These are phyloP conservation scores for Lacerta agilis DNA, from an alignment of 2,797 vertebrate genomes.

Conservation along the genomic window DNA sequence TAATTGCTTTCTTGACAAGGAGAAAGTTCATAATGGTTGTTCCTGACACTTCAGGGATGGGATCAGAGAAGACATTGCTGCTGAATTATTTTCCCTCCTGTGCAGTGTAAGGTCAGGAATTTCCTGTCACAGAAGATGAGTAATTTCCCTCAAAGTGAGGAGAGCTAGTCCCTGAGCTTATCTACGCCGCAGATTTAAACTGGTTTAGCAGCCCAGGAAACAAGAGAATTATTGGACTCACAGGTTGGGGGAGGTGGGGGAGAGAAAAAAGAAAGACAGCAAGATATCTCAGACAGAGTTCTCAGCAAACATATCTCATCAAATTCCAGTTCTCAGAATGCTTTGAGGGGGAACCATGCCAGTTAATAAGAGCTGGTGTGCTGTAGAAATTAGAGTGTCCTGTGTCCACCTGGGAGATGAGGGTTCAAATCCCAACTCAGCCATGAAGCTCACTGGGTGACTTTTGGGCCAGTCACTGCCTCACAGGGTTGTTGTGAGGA, in stretches of 20 bases:
- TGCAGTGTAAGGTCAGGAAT: background rate
- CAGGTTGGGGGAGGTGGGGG: background rate
- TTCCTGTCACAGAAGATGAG: background rate
- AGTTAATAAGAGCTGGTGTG: background rate
- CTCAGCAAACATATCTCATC: background rate
- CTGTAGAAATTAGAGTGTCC: too few species aligned
- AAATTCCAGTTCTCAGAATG: background rate
- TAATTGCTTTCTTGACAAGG: conserved; percentile 2
- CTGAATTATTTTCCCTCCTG: conserved; percentile 3
- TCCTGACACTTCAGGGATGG: background rate
- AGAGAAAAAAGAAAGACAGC: background rate
- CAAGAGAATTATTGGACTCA: background rate
- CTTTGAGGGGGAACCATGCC: too few species aligned
- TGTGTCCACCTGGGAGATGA: too few species aligned
- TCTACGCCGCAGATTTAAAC: background rate
- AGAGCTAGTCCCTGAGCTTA: background rate
- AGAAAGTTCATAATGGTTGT: conserved; percentile 5
- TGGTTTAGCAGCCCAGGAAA: background rate
- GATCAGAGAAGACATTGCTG: background rate
- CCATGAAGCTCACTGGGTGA: too few species aligned
- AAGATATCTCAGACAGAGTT: background rate
- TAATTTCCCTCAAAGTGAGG: background rate
- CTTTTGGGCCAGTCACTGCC: too few species aligned
- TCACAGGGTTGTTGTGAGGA: too few species aligned
- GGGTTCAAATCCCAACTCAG: too few species aligned